Conservation (phyloP, 2,797 vertebrate genomes). For the Eutrigla gurnardus region DNA sequence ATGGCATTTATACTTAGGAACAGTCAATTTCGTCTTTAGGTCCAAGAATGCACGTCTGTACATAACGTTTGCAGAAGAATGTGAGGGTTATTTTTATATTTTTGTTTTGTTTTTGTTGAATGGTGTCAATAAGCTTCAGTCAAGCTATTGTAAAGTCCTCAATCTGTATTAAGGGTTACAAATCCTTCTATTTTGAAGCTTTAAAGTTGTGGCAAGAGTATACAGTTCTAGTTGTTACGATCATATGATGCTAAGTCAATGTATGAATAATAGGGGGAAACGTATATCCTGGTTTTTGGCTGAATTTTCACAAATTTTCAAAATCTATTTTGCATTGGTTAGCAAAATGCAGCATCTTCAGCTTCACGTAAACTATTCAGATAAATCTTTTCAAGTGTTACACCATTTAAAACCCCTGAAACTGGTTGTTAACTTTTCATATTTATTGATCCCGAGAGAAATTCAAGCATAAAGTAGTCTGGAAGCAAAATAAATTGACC, state of each 20-base stretch:
- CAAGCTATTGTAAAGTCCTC: slow-evolving; percentile 23
- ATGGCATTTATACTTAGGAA: slow-evolving; percentile 46
- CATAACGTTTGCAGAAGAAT: slow-evolving; percentile 20
- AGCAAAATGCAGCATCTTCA: neutral
- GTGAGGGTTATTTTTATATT: too few relatives aligned
- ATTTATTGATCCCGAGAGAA: too few relatives aligned
- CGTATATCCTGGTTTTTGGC: neutral
- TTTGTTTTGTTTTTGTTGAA: slow-evolving; percentile 28
- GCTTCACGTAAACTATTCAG: neutral
- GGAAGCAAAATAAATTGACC: neutral
- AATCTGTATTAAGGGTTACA: slow-evolving; percentile 21
- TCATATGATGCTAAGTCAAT: neutral
- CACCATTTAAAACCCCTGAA: neutral
- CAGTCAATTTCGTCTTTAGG: slow-evolving; percentile 35
- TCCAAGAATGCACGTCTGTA: slow-evolving; percentile 28
- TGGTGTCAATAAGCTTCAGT: slow-evolving; percentile 39
- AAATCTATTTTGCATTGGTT: neutral
- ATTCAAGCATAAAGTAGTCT: too few relatives aligned
- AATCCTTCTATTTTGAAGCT: slow-evolving; percentile 1
- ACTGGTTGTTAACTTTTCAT: too few relatives aligned
- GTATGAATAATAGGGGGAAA: neutral
- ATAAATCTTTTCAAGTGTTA: neutral
- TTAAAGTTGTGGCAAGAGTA: neutral
- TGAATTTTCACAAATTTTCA: neutral
- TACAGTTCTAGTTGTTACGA: neutral